Evolutionary conservation across 2,113 vertebrate species (phyloP).

Genomic region (Solea solea): DNA sequence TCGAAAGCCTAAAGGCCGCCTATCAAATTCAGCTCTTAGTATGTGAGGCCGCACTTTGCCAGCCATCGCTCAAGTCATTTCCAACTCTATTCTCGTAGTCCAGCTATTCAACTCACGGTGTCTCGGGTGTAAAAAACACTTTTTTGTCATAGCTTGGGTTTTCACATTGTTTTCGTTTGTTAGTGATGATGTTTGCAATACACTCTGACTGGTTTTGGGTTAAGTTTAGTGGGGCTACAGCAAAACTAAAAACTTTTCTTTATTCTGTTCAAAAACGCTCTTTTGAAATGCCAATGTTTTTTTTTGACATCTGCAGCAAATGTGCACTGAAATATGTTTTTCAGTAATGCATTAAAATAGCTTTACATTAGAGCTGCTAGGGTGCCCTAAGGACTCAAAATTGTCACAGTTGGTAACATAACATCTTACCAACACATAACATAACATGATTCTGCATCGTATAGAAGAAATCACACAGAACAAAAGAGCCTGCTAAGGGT

Average conservation of each 20-base stretch:
- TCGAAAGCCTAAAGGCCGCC: conserved; percentile 67
- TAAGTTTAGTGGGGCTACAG: conserved; percentile 17
- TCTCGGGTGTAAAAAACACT: conserved; percentile 5
- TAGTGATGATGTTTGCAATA: conserved; percentile 9
- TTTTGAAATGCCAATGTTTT: conserved; percentile 23
- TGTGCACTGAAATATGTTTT: conserved; percentile 1
- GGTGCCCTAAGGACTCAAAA: neutral
- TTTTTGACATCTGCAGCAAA: conserved; percentile 24
- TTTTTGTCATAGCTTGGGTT: conserved; percentile 5
- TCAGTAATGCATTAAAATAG: neutral
- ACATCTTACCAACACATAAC: neutral
- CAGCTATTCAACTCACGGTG: conserved; percentile 27
- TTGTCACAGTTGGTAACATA: neutral
- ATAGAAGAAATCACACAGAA: neutral
- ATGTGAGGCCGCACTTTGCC: conserved; percentile 36
- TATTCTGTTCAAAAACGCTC: conserved; percentile 19
- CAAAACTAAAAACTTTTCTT: conserved; percentile 15
- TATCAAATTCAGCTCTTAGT: conserved; percentile 49
- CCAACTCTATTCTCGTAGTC: conserved; percentile 49
- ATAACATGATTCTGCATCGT: neutral
- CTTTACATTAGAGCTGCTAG: neutral
- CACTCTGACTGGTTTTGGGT: conserved; percentile 27
- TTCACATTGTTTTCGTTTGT: conserved; percentile 34
- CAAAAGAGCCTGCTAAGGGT: neutral
- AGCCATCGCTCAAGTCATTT: conserved; percentile 49